Conservation (phyloP, 2,888 invertebrate genomes). For the Agapostemon virescens region DNA sequence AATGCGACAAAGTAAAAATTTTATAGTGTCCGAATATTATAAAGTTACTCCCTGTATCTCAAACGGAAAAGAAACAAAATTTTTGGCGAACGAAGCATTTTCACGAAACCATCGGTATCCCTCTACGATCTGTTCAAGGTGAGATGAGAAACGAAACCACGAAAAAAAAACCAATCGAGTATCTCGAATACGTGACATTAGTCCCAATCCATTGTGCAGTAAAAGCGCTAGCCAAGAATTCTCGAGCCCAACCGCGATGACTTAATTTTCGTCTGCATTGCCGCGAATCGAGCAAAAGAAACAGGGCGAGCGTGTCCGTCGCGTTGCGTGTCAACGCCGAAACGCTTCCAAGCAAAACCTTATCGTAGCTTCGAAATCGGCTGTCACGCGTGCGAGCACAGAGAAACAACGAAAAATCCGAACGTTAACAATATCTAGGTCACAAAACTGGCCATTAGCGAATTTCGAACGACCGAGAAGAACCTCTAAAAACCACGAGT, state of each 20-base stretch:
- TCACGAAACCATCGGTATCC: background rate
- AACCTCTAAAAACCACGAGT: background rate
- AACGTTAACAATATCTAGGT: background rate
- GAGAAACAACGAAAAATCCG: background rate
- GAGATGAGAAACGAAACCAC: background rate
- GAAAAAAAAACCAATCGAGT: constrained; percentile 20
- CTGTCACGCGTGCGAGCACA: background rate
- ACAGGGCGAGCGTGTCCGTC: background rate
- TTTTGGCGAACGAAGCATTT: background rate
- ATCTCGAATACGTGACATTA: background rate
- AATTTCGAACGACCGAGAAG: background rate
- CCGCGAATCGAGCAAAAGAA: background rate
- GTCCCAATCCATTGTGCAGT: background rate
- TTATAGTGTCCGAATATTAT: too few species aligned
- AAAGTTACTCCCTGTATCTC: too few species aligned
- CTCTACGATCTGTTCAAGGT: background rate
- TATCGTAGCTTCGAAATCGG: background rate
- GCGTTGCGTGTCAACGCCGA: background rate
- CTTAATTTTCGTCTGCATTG: constrained; percentile 27
- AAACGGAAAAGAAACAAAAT: background rate
- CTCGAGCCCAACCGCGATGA: constrained; percentile 1
- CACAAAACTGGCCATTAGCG: background rate
- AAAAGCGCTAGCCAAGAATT: constrained; percentile 3
- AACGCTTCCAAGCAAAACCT: background rate
- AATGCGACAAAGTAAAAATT: too few species aligned